Evolutionary conservation across 2,113 vertebrate species (phyloP), one percentile per base, ranked within the genome.

Genomic region (Amphiprion ocellaris): DNA sequence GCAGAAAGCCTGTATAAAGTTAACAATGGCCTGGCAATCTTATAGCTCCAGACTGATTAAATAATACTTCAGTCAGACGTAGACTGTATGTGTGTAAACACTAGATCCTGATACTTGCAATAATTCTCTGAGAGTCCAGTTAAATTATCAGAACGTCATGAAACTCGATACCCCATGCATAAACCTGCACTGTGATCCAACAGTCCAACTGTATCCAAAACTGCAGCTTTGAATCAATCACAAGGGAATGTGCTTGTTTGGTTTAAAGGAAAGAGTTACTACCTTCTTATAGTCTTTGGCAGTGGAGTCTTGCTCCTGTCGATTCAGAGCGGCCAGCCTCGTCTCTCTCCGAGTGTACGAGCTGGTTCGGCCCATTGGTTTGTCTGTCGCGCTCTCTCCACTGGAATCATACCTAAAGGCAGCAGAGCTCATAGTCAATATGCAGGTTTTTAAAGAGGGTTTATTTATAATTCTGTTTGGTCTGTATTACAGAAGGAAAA

Each of bases 281-380:
- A 98, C 98, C 91, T 96, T 98, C 91, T 95, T 98, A 5, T 97
- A 99, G 93, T 98, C 97, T 86, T 94, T 97, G 90, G 90, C 89
- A 16, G 86, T 77, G 49, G 85, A 73, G 69, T 97, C 96, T 30
- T 97, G 96, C 21, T 93, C 92, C 46, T 83, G 85, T 74, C 49
- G 79, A 26, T 74, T 91, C 59, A 97, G 92, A 17, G 95, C 92
- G 2, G 96, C 94, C 16, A 99, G 90, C 17, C 97, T 96, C 61
- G 95, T 96, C 89, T 98, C 97, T 47, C 97, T 90, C 5, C 97
- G 94, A 1, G 94, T 94, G 82, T 97, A 97, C 1, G 96, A 96
- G 74, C 96, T 95, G 67, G 95, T 91, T 26, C 95, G 94, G 44
- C 94, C 85, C 69, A 94, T 47, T 16, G 94, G 86, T 12, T 95